Conservation (phyloP, 2,113 vertebrate genomes). For the Oryzias curvinotus region DNA sequence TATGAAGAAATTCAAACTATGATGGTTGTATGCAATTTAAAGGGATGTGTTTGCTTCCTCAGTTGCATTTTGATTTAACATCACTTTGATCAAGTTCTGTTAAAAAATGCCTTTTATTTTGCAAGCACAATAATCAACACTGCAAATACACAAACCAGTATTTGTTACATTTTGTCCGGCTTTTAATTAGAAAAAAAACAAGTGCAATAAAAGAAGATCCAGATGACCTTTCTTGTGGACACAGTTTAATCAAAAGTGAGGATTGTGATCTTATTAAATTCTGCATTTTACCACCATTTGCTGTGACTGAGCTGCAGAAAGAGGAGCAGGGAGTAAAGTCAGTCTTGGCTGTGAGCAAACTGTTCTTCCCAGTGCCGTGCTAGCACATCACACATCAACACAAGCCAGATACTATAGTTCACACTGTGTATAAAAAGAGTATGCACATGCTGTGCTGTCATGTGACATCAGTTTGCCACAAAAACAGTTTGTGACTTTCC, state of each 20-base stretch:
- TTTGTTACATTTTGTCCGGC: constrained; percentile 2
- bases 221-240: constrained; percentile 24
- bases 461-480: constrained; percentile 58
- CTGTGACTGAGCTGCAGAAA: constrained; percentile 52
- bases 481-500: constrained; percentile 63
- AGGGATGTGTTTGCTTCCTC: too few species aligned
- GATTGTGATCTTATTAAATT: constrained; percentile 50
- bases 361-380: constrained; percentile 27
- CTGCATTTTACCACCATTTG: constrained; percentile 34
- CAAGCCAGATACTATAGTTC: constrained; percentile 45
- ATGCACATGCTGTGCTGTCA: constrained; percentile 47
- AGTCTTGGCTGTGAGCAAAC: constrained; percentile 22
- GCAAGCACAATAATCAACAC: too few species aligned
- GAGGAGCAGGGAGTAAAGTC: constrained; percentile 25
- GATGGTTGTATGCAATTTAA: too few species aligned
- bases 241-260: constrained; percentile 47
- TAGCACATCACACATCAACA: constrained; percentile 23
- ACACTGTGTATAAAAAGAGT: constrained; percentile 50
- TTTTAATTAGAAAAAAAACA: constrained; percentile 24
- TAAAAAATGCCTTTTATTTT: too few species aligned
- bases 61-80: too few species aligned
- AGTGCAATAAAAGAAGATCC: constrained; percentile 11
- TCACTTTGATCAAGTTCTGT: too few species aligned
- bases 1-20: too few species aligned
- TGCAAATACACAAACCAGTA: too few species aligned